Conservation (phyloP, 2,797 vertebrate genomes). For the Clamator glandarius region DNA sequence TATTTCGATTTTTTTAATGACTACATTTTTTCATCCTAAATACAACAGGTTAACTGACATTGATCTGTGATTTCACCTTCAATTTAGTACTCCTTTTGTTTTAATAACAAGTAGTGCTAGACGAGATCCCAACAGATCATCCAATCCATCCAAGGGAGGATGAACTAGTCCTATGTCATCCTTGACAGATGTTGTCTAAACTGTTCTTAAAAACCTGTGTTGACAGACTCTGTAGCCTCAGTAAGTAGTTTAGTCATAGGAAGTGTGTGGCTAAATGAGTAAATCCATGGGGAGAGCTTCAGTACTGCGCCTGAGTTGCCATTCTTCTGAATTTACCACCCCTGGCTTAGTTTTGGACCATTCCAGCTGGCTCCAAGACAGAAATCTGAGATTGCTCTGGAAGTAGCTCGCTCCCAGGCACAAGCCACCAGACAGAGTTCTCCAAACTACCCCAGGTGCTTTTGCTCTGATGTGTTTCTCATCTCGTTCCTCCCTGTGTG, state of each 20-base stretch:
- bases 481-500: neutral
- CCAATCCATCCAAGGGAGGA: neutral
- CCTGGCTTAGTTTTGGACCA: neutral
- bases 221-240: neutral
- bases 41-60: neutral
- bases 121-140: neutral
- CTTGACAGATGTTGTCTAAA: neutral
- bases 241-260: neutral
- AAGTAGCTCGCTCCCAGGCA: neutral
- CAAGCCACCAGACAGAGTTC: neutral
- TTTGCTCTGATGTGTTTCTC: neutral
- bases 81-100: neutral
- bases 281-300: neutral
- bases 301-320: fast-evolving
- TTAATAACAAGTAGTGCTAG: neutral
- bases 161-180: neutral
- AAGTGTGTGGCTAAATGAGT: neutral
- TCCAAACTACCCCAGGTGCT: neutral
- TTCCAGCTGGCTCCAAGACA: neutral
- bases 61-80: neutral
- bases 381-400: neutral
- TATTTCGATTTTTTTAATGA: neutral
- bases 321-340: neutral
- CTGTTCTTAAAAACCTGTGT: neutral
- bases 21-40: neutral